Conservation (phyloP, 2,797 vertebrate genomes). For the Philypnodon macrostomus region DNA sequence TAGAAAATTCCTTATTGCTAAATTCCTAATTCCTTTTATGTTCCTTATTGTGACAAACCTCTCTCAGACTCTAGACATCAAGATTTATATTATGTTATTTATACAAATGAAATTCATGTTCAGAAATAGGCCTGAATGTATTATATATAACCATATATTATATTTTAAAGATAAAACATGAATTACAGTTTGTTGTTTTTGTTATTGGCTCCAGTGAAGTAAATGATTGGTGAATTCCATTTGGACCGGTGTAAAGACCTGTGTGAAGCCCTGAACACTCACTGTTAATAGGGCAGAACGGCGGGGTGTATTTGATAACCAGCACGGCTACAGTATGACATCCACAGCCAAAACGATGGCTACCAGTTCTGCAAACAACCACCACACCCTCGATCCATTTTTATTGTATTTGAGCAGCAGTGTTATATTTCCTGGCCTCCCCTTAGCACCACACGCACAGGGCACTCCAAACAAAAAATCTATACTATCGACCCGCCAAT, state of each 20-base stretch:
- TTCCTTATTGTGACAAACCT: too few relatives aligned
- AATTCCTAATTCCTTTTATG: too few relatives aligned
- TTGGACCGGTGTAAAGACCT: constrained; percentile 55
- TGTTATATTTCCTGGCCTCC: constrained; percentile 97
- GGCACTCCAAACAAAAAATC: constrained; percentile 99
- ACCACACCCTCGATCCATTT: constrained; percentile 96
- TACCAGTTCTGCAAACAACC: constrained; percentile 91
- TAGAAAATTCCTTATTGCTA: too few relatives aligned
- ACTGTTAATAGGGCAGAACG: constrained; percentile 77
- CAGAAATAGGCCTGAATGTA: too few relatives aligned
- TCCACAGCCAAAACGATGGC: constrained; percentile 85
- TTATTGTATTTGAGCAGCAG: constrained; percentile 97
- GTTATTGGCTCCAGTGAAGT: constrained; percentile 39
- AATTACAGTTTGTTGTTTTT: constrained; percentile 11
- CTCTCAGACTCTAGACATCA: too few relatives aligned
- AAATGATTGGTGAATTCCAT: constrained; percentile 58
- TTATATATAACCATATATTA: too few relatives aligned
- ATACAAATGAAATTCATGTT: too few relatives aligned
- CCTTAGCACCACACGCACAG: constrained; percentile 98
- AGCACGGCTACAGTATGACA: constrained; percentile 87
- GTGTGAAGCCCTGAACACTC: constrained; percentile 80
- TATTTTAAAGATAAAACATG: too few relatives aligned
- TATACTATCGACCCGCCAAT: constrained; percentile 97
- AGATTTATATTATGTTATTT: too few relatives aligned
- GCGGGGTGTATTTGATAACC: constrained; percentile 85